Conservation (phyloP, 2,797 vertebrate species). For the Discoglossus pictus region DNA sequence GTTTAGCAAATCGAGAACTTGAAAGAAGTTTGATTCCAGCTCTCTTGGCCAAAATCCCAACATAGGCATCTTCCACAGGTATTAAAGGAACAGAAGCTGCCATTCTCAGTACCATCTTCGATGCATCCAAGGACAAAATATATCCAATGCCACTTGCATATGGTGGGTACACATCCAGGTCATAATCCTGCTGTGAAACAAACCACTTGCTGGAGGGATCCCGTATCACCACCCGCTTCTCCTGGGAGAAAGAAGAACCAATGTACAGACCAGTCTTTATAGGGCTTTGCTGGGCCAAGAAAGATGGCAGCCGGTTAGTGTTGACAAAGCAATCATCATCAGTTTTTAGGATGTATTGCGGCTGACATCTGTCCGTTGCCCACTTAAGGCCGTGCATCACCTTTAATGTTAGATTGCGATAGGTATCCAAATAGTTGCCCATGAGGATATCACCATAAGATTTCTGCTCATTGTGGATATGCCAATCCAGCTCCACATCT, state of each 20-base stretch:
- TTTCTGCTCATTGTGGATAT: not conserved
- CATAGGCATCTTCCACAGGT: slow-evolving; percentile 41
- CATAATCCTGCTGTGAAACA: slow-evolving; percentile 5
- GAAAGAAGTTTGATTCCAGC: not conserved
- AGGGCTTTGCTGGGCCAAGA: slow-evolving; percentile 1
- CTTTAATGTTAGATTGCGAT: slow-evolving; percentile 53
- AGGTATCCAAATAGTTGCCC: slow-evolving; percentile 32
- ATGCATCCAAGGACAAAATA: slow-evolving; percentile 12
- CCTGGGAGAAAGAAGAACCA: slow-evolving; percentile 8
- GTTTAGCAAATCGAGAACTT: slow-evolving; percentile 54
- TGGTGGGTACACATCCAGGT: accelerated
- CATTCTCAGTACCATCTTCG: slow-evolving; percentile 3
- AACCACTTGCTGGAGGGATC: slow-evolving; percentile 47
- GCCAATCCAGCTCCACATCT: not conserved
- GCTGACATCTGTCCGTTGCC: not conserved
- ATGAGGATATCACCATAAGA: slow-evolving; percentile 24
- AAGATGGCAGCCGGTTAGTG: slow-evolving; percentile 9
- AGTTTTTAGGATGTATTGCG: slow-evolving; percentile 11
- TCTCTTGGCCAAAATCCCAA: slow-evolving; percentile 28
- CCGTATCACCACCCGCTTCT: slow-evolving; percentile 24
- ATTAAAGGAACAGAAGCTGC: accelerated
- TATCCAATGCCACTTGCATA: not conserved
- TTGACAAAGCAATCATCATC: slow-evolving; percentile 51
- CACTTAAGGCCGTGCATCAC: slow-evolving; percentile 32
- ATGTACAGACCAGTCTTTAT: accelerated